Conservation (phyloP, 1,140 invertebrate genomes). For the Drosophila athabasca region DNA sequence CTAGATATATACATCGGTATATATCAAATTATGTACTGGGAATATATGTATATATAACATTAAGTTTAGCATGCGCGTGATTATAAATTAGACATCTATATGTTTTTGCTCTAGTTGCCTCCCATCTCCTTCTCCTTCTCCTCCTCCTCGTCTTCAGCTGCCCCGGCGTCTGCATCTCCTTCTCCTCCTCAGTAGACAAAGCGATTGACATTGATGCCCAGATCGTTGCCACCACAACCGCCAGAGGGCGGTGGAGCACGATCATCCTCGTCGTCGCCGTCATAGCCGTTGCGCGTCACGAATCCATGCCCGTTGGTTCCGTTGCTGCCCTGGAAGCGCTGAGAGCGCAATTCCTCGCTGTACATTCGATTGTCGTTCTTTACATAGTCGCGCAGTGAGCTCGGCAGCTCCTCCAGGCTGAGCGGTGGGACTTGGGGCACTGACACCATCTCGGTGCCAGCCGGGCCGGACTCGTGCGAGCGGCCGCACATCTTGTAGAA, state of each 20-base stretch:
- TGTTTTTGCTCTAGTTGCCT: constrained; percentile 17
- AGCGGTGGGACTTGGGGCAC: constrained; percentile 58
- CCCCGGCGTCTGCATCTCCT: neutral
- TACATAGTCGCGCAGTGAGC: constrained; percentile 66
- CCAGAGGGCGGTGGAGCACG: constrained; percentile 67
- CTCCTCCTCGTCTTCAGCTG: constrained; percentile 12
- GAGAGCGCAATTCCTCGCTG: constrained; percentile 62
- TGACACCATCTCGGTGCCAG: constrained; percentile 51
- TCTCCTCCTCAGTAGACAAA: constrained; percentile 67
- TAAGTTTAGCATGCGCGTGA: constrained; percentile 53
- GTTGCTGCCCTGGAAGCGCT: constrained; percentile 54
- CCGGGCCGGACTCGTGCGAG: constrained; percentile 63
- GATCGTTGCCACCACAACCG: constrained; percentile 74
- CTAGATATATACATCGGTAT: constrained; percentile 29
- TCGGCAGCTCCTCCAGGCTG: constrained; percentile 69
- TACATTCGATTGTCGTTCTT: constrained; percentile 73
- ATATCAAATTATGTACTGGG: constrained; percentile 38
- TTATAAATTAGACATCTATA: constrained; percentile 46
- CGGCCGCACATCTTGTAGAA: constrained; percentile 87
- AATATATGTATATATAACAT: constrained; percentile 41
- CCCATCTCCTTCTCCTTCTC: neutral
- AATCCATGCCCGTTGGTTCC: constrained; percentile 31
- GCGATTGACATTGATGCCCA: constrained; percentile 77
- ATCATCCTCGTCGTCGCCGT: constrained; percentile 71
- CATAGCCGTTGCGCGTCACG: constrained; percentile 41